A percentile compares a stretch with the other conserved stretches of the same genome.
Conservation (phyloP, 2,888 invertebrate genomes). For the Conistra vaccinii region DNA sequence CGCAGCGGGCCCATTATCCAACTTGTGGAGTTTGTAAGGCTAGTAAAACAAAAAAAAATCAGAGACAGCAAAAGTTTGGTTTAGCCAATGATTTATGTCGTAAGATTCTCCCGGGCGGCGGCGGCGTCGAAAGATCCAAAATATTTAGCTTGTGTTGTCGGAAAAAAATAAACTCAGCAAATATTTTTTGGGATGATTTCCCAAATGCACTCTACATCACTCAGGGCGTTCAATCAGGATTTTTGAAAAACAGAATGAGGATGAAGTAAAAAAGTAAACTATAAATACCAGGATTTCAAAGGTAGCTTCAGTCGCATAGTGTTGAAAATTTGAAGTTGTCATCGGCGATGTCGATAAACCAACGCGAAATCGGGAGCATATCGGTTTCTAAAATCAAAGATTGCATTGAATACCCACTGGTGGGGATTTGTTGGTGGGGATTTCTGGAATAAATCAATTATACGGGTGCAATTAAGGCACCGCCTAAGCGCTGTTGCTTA, state of each 20-base stretch:
- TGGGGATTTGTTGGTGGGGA: no score
- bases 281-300: slow-evolving; percentile 24
- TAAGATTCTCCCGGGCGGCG: not conserved
- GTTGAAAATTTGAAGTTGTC: slow-evolving; percentile 1
- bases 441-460: no score
- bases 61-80: not conserved
- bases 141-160: no score
- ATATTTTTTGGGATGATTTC: not conserved
- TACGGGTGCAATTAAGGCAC: not conserved
- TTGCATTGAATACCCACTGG: not conserved
- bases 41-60: slow-evolving; percentile 17
- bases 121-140: not conserved
- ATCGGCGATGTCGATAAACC: not conserved
- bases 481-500: not conserved
- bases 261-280: not conserved
- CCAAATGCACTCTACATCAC: not conserved
- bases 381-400: slow-evolving; percentile 26
- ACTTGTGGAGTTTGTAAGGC: slow-evolving; percentile 30
- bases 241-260: not conserved
- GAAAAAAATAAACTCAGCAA: no score
- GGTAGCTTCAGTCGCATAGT: not conserved
- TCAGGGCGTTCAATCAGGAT: no score
- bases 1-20: slow-evolving; percentile 24
- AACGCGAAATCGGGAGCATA: not conserved
- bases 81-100: not conserved